Evolutionary conservation across 2,888 invertebrate genomes (phyloP).

Genomic region (Cynaeus angustus): DNA sequence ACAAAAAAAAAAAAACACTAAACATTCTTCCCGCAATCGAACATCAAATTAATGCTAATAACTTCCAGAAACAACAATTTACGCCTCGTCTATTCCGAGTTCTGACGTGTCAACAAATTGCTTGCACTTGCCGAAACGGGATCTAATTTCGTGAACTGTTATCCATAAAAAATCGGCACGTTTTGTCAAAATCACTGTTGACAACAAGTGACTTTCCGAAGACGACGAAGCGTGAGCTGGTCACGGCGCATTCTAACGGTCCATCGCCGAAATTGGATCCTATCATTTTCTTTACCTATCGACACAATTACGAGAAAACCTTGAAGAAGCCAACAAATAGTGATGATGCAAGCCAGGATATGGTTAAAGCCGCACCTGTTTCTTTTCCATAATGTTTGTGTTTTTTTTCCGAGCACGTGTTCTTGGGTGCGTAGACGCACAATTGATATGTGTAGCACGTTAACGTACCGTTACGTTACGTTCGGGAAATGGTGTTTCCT

Average conservation of each 20-base stretch:
- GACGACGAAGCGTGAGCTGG: background rate
- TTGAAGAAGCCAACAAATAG: constrained; percentile 3
- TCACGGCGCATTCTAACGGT: background rate
- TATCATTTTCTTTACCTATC: constrained; percentile 1
- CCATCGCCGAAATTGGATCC: background rate
- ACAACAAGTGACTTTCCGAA: background rate
- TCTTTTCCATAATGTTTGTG: constrained; percentile 23
- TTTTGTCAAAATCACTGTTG: background rate
- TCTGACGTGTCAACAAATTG: constrained; percentile 3
- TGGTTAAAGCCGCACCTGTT: constrained; percentile 32
- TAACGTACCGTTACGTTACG: background rate
- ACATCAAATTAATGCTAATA: background rate
- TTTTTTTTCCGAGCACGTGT: constrained; percentile 1
- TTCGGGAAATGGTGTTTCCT: background rate
- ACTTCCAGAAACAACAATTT: background rate
- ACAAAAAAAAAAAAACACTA: no score
- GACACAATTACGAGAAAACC: background rate
- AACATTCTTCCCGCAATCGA: no score
- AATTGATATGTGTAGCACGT: background rate
- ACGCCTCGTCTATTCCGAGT: background rate
- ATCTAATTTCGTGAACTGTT: background rate
- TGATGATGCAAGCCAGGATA: constrained; percentile 32
- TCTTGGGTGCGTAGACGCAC: background rate
- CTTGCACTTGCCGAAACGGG: background rate
- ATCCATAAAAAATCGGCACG: background rate